Conservation (phyloP, 2,113 vertebrate genomes). For the Mobula birostris region DNA sequence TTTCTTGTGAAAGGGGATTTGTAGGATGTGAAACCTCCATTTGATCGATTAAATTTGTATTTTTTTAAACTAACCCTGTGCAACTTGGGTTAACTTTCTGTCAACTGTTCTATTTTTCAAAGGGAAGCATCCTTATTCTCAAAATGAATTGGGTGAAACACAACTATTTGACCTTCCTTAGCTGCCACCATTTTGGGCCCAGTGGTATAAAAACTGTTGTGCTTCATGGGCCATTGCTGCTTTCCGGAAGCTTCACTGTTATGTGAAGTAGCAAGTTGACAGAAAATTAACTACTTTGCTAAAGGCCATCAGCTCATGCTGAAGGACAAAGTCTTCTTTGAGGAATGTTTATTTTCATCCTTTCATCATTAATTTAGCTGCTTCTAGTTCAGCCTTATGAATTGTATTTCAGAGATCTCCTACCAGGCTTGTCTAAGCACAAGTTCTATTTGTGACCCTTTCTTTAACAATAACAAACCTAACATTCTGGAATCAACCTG, state of each 20-base stretch:
- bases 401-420: neutral
- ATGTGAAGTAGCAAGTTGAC: neutral
- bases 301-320: neutral
- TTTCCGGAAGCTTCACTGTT: neutral
- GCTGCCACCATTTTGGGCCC: neutral
- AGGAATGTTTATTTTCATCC: neutral
- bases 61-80: neutral
- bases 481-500: neutral
- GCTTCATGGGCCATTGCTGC: neutral
- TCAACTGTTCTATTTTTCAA: neutral
- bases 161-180: neutral
- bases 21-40: neutral
- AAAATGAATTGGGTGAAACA: neutral
- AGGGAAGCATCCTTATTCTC: neutral
- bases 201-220: neutral
- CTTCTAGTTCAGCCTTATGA: neutral
- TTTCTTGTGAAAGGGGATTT: neutral
- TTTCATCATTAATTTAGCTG: neutral
- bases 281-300: neutral
- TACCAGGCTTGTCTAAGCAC: neutral
- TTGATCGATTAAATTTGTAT: neutral
- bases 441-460: neutral
- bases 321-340: neutral
- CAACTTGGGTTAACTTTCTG: neutral
- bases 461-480: neutral